A percentile compares a stretch with the other conserved stretches of the same genome.
Evolutionary conservation across 2,113 vertebrate genomes (phyloP).

Genomic region (Spea multiplicata): DNA sequence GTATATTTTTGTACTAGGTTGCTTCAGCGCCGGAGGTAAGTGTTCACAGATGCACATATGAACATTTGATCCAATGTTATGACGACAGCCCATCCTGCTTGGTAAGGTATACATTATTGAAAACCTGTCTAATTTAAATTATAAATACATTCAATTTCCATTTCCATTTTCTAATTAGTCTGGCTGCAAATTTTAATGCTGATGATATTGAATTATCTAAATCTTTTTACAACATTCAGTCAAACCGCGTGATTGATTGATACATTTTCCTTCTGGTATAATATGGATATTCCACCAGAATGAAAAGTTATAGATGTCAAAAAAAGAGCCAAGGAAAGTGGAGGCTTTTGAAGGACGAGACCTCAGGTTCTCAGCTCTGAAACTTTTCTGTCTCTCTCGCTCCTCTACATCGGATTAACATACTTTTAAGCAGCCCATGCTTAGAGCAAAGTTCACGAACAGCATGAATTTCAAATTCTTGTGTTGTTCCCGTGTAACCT

Average conservation of each 20-base stretch:
- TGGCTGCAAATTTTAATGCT: slow-evolving; percentile 15
- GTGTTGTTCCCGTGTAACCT: slow-evolving; percentile 34
- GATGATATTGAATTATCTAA: slow-evolving; percentile 24
- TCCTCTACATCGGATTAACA: slow-evolving; percentile 28
- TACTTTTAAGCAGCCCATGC: slow-evolving; percentile 28
- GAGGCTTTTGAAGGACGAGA: slow-evolving; percentile 44
- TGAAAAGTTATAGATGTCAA: slow-evolving; percentile 42
- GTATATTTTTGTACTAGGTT: too few relatives aligned
- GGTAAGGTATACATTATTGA: too few relatives aligned
- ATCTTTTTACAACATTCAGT: slow-evolving; percentile 9
- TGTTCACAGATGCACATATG: too few relatives aligned
- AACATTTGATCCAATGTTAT: too few relatives aligned
- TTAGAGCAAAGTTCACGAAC: slow-evolving; percentile 25
- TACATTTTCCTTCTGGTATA: slow-evolving; percentile 34
- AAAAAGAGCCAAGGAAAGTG: slow-evolving; percentile 32
- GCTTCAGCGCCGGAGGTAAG: too few relatives aligned
- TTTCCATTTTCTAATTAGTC: background rate
- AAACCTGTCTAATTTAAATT: background rate
- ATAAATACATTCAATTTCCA: background rate
- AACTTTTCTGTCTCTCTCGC: slow-evolving; percentile 18
- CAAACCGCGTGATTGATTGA: slow-evolving; percentile 39
- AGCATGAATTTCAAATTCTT: slow-evolving; percentile 30
- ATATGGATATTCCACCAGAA: slow-evolving; percentile 21
- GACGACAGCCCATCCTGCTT: too few relatives aligned
- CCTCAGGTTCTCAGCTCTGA: slow-evolving; percentile 22